Conservation (phyloP, 2,888 invertebrate genomes). For the Zygaena filipendulae region DNA sequence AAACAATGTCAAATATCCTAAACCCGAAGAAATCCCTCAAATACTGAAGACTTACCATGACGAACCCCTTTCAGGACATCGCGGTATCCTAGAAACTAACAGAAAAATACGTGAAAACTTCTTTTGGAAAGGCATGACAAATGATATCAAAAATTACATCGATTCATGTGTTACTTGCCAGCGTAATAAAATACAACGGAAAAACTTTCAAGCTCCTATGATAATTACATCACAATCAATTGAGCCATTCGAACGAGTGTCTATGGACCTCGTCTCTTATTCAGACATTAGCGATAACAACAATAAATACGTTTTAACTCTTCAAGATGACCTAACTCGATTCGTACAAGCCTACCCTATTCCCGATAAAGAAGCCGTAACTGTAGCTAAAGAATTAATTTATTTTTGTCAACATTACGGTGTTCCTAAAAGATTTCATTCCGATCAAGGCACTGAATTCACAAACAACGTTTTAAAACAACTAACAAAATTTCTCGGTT, state of each 20-base stretch:
- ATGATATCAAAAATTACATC: slow-evolving; percentile 22
- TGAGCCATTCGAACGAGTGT: slow-evolving; percentile 25
- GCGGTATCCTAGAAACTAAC: slow-evolving; percentile 23
- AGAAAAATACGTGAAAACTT: slow-evolving; percentile 22
- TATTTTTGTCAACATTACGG: slow-evolving; percentile 26
- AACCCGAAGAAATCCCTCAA: no score
- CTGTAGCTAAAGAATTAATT: slow-evolving; percentile 22
- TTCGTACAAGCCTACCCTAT: slow-evolving; percentile 27
- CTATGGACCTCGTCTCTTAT: slow-evolving; percentile 26
- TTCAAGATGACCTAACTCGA: slow-evolving; percentile 25
- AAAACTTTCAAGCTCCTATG: slow-evolving; percentile 25
- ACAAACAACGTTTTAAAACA: slow-evolving; percentile 24
- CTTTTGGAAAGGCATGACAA: slow-evolving; percentile 26
- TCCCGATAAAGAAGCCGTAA: slow-evolving; percentile 24
- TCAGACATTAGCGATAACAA: slow-evolving; percentile 21
- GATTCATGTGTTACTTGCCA: slow-evolving; percentile 21
- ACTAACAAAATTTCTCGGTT: slow-evolving; percentile 22
- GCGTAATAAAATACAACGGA: slow-evolving; percentile 23
- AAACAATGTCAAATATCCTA: slow-evolving; percentile 18
- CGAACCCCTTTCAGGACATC: slow-evolving; percentile 23
- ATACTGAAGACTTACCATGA: slow-evolving; percentile 20
- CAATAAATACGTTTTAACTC: slow-evolving; percentile 23
- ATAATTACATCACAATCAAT: slow-evolving; percentile 24
- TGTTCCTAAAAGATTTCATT: slow-evolving; percentile 25
- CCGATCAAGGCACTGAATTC: slow-evolving; percentile 27